Conservation (phyloP, 2,888 invertebrate species). For the Pandemis heparana region DNA sequence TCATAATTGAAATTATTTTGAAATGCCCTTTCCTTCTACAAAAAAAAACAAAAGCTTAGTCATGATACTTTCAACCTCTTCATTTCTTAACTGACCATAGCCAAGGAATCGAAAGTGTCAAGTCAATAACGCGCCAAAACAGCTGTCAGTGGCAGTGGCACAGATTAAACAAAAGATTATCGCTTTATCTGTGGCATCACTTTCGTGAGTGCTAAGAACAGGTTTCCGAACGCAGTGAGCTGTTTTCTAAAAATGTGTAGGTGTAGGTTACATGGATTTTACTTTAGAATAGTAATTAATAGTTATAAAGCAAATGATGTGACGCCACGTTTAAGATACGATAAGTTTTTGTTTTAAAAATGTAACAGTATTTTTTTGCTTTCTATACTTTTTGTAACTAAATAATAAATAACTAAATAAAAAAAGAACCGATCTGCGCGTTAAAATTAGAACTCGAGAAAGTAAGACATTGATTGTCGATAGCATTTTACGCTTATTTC, state of each 20-base stretch:
- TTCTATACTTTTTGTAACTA: no score
- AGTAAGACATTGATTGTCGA: no score
- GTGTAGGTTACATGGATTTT: constrained; percentile 7
- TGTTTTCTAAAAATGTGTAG: constrained; percentile 39
- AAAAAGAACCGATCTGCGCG: no score
- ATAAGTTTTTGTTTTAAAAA: no score
- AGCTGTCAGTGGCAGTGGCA: constrained; percentile 31
- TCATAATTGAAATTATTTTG: no score
- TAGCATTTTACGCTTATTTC: no score
- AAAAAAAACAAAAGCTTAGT: not conserved
- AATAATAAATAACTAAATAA: no score
- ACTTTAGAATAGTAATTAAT: not conserved
- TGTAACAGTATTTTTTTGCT: no score
- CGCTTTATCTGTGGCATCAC: constrained; percentile 39
- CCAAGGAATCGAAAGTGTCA: constrained; percentile 42
- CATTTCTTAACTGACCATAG: constrained; percentile 31
- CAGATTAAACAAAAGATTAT: constrained; percentile 40
- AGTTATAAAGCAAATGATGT: no score
- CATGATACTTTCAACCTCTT: not conserved
- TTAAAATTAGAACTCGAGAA: no score
- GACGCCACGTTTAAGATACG: no score
- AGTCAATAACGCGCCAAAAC: constrained; percentile 22
- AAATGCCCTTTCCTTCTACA: no score
- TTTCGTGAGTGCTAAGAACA: constrained; percentile 30
- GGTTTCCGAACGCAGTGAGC: constrained; percentile 21